Evolutionary conservation across 2,797 vertebrate species (phyloP).

Genomic region (Gymnoscopelus microlampas): DNA sequence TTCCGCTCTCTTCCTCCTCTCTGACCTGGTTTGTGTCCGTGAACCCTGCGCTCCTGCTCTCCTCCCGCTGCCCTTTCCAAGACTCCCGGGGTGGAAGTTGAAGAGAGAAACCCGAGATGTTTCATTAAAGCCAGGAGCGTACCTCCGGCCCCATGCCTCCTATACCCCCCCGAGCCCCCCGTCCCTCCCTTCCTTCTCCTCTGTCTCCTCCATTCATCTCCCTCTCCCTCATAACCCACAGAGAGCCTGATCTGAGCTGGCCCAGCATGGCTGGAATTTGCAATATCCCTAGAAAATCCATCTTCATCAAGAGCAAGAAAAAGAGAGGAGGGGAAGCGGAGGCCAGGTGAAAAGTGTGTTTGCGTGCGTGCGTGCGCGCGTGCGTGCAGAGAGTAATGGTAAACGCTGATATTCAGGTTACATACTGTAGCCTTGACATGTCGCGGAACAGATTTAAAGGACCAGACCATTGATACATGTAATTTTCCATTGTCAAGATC

Average conservation of each 20-base stretch:
- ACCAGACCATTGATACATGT: no score
- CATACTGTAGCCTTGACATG: no score
- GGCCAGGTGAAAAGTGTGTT: background rate
- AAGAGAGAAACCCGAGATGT: conserved; percentile 44
- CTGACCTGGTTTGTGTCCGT: conserved; percentile 27
- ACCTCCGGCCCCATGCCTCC: background rate
- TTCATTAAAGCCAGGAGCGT: conserved; percentile 48
- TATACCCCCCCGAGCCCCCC: conserved; percentile 5
- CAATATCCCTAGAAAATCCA: conserved; percentile 32
- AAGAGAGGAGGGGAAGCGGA: background rate
- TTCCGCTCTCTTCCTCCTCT: background rate
- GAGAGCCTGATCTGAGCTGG: background rate
- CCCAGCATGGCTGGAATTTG: conserved; percentile 33
- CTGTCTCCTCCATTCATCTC: conserved; percentile 32
- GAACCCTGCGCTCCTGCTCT: conserved; percentile 6
- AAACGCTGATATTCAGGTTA: no score
- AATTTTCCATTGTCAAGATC: no score
- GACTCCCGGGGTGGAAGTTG: conserved; percentile 28
- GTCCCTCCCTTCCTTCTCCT: conserved; percentile 11
- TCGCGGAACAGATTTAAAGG: no score
- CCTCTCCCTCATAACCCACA: conserved; percentile 30
- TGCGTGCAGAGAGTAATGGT: no score
- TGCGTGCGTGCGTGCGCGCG: no score
- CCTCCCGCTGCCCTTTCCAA: conserved; percentile 15
- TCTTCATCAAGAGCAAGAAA: conserved; percentile 19